phyloP scores from a whole-genome alignment of 2,888 invertebrate species.

The Idaea dimidiata region DNA sequence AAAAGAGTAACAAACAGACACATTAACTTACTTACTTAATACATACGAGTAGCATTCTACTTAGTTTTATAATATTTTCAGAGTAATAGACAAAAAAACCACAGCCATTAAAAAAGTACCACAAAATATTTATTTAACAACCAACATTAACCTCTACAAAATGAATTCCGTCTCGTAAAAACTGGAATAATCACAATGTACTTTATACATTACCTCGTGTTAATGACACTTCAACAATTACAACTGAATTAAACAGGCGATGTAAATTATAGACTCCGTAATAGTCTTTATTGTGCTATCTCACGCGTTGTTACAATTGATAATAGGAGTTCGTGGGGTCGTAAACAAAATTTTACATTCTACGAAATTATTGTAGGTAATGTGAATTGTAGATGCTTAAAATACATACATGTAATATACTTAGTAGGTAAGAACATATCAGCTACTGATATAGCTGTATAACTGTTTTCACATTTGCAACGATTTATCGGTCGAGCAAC shows the following conservation, averaged over 20 bases:
- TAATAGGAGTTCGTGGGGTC: background rate
- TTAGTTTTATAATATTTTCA: no score
- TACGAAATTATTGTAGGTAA: background rate
- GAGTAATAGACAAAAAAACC: no score
- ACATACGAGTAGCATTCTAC: no score
- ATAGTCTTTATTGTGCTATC: constrained; percentile 32
- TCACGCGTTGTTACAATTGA: background rate
- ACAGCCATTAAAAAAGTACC: background rate
- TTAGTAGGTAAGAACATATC: no score
- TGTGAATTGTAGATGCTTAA: background rate
- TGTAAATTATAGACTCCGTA: constrained; percentile 26
- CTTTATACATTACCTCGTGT: constrained; percentile 23
- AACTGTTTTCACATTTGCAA: no score
- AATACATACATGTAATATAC: background rate
- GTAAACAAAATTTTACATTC: background rate
- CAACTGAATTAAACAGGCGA: constrained; percentile 11
- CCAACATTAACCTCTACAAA: background rate
- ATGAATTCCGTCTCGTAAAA: background rate
- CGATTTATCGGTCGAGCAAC: no score
- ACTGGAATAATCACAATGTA: constrained; percentile 2
- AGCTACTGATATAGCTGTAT: no score
- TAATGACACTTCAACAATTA: constrained; percentile 23
- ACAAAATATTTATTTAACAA: background rate
- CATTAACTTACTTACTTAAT: background rate
- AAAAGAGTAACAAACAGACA: background rate